A percentile compares a stretch with the other conserved stretches of the same genome.
These are phyloP conservation scores for Camarhynchus parvulus DNA, from an alignment of 2,113 vertebrate genomes.

Conservation along the genomic window DNA sequence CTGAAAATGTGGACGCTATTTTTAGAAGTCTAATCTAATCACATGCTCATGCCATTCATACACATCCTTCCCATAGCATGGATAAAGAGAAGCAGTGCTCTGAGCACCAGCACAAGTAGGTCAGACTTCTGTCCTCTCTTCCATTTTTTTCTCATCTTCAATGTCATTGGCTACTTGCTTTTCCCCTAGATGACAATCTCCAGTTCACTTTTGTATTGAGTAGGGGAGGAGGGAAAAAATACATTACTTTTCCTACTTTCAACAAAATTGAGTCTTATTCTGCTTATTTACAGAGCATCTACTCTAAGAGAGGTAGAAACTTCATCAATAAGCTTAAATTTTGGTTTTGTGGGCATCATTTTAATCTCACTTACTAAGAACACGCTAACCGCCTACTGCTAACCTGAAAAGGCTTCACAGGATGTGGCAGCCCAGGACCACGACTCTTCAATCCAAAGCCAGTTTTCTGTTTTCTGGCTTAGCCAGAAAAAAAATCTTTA, in stretches of 20 bases:
- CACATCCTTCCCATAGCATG: background rate
- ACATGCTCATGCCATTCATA: background rate
- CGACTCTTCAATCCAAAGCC: background rate
- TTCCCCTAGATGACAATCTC: background rate
- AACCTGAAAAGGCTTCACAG: background rate
- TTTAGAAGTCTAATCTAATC: slow-evolving; percentile 38
- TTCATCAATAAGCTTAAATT: background rate
- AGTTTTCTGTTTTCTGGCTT: background rate
- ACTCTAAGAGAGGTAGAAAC: background rate
- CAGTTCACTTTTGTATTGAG: background rate
- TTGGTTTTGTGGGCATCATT: background rate
- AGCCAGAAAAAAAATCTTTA: background rate
- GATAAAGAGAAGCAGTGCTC: background rate
- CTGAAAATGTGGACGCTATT: background rate
- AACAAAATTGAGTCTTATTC: background rate
- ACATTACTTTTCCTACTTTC: background rate
- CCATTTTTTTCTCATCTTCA: background rate
- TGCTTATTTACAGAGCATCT: background rate
- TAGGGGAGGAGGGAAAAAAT: background rate
- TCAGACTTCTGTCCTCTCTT: background rate
- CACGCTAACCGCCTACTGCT: background rate
- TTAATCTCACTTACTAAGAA: background rate
- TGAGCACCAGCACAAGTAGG: background rate
- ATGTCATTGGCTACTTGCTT: background rate
- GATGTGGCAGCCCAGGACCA: background rate